These are phyloP conservation scores for Halcyon smyrnensis DNA, from an alignment of 2,797 vertebrate genomes.

Conservation along the genomic window DNA sequence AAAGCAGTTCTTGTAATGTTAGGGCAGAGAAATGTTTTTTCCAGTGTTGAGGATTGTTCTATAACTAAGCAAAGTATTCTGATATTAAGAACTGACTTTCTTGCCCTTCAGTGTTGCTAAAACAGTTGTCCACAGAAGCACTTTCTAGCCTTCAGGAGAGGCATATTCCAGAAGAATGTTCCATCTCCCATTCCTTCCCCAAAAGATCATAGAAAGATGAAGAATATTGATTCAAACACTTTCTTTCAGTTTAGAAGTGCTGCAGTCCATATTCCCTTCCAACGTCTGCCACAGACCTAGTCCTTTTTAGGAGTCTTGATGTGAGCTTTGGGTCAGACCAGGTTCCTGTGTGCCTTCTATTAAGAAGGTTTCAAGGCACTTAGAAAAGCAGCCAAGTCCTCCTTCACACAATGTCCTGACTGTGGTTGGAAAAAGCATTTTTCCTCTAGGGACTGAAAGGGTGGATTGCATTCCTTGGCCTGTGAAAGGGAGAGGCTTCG, in stretches of 20 bases:
- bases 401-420: neutral
- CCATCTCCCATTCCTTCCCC: neutral
- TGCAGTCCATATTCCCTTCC: neutral
- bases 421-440: neutral
- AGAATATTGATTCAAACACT: neutral
- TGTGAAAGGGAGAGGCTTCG: neutral
- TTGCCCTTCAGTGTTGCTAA: neutral
- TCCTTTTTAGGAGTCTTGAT: neutral
- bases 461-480: constrained; percentile 45
- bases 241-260: neutral
- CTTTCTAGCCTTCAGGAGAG: neutral
- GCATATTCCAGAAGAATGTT: neutral
- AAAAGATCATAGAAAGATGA: neutral
- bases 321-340: neutral
- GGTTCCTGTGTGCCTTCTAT: neutral
- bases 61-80: neutral
- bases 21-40: neutral
- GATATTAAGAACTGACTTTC: neutral
- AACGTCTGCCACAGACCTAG: neutral
- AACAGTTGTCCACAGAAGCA: neutral
- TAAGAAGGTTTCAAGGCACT: neutral
- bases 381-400: constrained; percentile 21
- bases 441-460: constrained; percentile 44
- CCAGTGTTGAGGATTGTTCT: neutral
- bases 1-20: neutral